Evolutionary conservation across 2,888 invertebrate genomes (phyloP).

Genomic region (Hirtodrosophila histrioides): DNA sequence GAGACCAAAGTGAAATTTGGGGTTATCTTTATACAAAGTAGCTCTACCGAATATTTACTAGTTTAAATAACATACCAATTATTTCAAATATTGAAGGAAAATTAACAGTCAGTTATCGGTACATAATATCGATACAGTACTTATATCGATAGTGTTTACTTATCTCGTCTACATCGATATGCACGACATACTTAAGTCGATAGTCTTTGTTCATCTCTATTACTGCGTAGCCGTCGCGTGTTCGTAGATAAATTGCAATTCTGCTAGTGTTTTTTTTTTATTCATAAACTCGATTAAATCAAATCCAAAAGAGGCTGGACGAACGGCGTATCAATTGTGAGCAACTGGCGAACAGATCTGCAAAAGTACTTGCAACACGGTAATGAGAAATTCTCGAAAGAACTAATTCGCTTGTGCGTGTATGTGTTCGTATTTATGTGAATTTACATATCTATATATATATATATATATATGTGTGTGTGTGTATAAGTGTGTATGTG

Average conservation of each 20-base stretch:
- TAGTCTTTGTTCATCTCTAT: slow-evolving; percentile 27
- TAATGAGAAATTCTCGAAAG: slow-evolving; percentile 39
- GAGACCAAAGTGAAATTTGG: no score
- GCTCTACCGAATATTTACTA: no score
- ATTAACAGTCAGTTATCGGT: no score
- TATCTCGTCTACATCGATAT: slow-evolving; percentile 8
- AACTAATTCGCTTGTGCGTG: slow-evolving; percentile 41
- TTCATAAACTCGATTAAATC: slow-evolving; percentile 26
- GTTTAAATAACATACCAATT: no score
- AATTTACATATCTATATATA: slow-evolving; percentile 11
- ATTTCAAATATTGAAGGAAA: no score
- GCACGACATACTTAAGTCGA: not conserved
- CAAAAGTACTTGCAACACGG: slow-evolving; percentile 29
- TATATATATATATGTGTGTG: slow-evolving; percentile 14
- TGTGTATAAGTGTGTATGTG: slow-evolving; percentile 40
- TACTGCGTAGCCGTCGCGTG: slow-evolving; percentile 60
- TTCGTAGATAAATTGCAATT: slow-evolving; percentile 59
- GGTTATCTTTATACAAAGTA: no score
- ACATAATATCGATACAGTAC: no score
- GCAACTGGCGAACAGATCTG: slow-evolving; percentile 17
- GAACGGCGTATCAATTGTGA: slow-evolving; percentile 19
- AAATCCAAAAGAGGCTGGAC: slow-evolving; percentile 20
- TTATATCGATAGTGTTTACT: slow-evolving; percentile 21
- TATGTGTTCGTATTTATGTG: slow-evolving; percentile 19
- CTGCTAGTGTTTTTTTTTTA: slow-evolving; percentile 49